Percentiles rank a stretch among this genome's conserved stretches.
Evolutionary conservation across 2,797 vertebrate species (phyloP).

Genomic region (Spondyliosoma cantharus): DNA sequence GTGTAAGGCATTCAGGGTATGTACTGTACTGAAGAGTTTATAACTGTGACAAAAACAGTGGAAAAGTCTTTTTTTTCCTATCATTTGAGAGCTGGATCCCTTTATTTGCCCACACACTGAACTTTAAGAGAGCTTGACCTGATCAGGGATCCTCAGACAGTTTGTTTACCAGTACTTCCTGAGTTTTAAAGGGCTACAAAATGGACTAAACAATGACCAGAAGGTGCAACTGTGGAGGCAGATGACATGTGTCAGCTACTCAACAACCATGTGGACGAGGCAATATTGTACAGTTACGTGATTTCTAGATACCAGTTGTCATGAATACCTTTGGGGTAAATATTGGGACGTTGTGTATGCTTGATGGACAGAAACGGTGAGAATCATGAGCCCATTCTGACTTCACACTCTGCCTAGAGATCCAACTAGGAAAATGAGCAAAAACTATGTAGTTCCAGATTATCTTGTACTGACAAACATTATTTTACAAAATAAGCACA

Average conservation of each 20-base stretch:
- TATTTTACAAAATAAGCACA: slow-evolving; percentile 84
- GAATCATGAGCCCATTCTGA: slow-evolving; percentile 56
- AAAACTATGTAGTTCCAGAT: slow-evolving; percentile 72
- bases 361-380: slow-evolving; percentile 55
- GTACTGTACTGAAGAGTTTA: slow-evolving; percentile 59
- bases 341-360: slow-evolving; percentile 30
- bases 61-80: slow-evolving; percentile 59
- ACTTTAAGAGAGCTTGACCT: slow-evolving; percentile 71
- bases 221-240: slow-evolving; percentile 60
- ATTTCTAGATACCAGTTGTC: slow-evolving; percentile 37
- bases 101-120: slow-evolving; percentile 75
- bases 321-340: slow-evolving; percentile 36
- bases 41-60: slow-evolving; percentile 64
- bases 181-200: slow-evolving; percentile 83
- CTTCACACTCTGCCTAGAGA: slow-evolving; percentile 63
- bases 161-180: slow-evolving; percentile 80
- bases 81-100: slow-evolving; percentile 73
- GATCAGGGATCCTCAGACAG: slow-evolving; percentile 79
- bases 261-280: slow-evolving; percentile 64
- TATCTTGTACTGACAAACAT: slow-evolving; percentile 68
- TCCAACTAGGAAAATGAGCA: slow-evolving; percentile 74
- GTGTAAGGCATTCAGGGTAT: slow-evolving; percentile 75
- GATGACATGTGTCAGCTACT: slow-evolving; percentile 54
- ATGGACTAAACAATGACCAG: slow-evolving; percentile 65
- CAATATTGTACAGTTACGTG: slow-evolving; percentile 46